Conservation (phyloP, 2,888 invertebrate species). For the Tenthredo amoena region DNA sequence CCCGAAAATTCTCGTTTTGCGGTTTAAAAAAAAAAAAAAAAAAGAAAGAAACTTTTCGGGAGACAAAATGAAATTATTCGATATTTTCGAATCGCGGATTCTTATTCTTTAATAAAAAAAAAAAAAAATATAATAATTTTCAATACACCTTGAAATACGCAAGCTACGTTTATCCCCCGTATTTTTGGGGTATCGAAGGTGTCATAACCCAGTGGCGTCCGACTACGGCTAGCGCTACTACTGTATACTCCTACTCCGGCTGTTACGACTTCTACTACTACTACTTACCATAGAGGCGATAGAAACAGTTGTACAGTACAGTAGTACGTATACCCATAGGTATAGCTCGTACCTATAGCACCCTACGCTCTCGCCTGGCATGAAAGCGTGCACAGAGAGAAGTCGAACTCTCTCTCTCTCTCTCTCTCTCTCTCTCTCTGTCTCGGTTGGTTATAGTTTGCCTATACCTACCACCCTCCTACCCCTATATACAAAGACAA, state of each 20-base stretch:
- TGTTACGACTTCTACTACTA: not conserved
- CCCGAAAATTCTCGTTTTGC: not conserved
- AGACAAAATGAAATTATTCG: too few relatives aligned
- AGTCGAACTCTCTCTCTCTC: not conserved
- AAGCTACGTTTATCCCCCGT: not conserved
- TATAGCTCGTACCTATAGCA: not conserved
- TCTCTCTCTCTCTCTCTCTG: not conserved
- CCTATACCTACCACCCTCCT: not conserved
- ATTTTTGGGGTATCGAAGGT: not conserved
- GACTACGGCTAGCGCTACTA: not conserved
- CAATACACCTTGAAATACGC: not conserved
- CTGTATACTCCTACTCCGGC: not conserved
- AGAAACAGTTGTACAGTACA: slow-evolving; percentile 25
- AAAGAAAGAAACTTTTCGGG: too few relatives aligned
- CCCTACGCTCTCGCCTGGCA: not conserved
- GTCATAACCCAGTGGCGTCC: not conserved
- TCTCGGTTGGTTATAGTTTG: not conserved
- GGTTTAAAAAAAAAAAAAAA: too few relatives aligned
- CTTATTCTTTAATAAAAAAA: not conserved
- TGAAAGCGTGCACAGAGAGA: slow-evolving; percentile 6
- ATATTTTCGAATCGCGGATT: not conserved
- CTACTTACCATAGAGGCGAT: slow-evolving; percentile 25
- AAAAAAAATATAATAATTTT: not conserved
- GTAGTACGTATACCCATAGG: not conserved
- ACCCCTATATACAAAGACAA: not conserved